phyloP scores from a whole-genome alignment of 2,113 vertebrate species.

The Ornithorhynchus anatinus region DNA sequence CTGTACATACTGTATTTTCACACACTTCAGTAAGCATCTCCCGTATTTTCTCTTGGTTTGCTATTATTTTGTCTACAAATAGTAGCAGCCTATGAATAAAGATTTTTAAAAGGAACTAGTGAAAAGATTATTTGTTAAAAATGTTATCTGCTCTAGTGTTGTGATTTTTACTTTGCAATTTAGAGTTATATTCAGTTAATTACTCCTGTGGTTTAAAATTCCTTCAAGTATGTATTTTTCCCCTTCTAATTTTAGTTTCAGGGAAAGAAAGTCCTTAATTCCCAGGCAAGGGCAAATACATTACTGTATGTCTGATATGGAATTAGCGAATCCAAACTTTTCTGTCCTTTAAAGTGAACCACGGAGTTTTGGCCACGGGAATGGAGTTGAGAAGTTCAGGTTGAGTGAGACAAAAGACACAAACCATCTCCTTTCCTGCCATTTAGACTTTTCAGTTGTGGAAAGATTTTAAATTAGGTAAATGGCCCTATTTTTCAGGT shows the following conservation, averaged over 20 bases:
- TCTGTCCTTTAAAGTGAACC: too few relatives aligned
- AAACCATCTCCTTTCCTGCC: too few relatives aligned
- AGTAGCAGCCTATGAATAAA: constrained; percentile 9
- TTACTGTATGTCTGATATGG: too few relatives aligned
- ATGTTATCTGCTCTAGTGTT: constrained; percentile 2
- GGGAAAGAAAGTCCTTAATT: not conserved
- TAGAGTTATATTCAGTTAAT: constrained; percentile 21
- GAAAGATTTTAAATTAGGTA: too few relatives aligned
- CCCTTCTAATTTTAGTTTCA: not conserved
- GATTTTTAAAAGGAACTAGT: not conserved
- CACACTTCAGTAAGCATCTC: not conserved
- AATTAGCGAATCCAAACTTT: too few relatives aligned
- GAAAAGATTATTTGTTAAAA: not conserved
- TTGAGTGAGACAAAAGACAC: too few relatives aligned
- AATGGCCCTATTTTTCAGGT: not conserved
- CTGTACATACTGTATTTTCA: constrained; percentile 7
- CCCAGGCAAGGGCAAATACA: too few relatives aligned
- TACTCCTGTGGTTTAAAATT: not conserved
- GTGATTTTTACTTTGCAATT: constrained; percentile 37
- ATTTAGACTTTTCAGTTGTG: too few relatives aligned
- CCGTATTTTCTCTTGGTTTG: constrained; percentile 1
- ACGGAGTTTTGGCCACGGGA: too few relatives aligned
- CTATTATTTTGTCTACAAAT: constrained; percentile 4
- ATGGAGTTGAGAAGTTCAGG: too few relatives aligned
- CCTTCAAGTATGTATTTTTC: not conserved